Base-by-base conservation (phyloP, 2,113 vertebrate genomes). In the Hydrolagus affinis region DNA sequence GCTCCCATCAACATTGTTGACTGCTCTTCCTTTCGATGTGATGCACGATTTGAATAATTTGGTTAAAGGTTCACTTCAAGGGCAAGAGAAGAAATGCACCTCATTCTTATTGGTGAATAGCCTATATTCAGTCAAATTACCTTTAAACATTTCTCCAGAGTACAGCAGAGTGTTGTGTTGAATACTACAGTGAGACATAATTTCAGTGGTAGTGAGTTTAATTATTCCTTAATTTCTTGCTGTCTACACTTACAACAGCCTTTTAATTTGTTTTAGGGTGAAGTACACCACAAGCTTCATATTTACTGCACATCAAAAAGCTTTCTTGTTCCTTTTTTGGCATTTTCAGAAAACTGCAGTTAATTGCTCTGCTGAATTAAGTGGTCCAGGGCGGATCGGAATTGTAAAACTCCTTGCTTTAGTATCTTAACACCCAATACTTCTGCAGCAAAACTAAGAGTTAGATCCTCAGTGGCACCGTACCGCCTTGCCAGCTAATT, bases 311-410 rank as follows among this genome's bases (percentile, higher is more conserved):
- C 92, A 91, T 91, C 91, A 91, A 93, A 95, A 94, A 93, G 94
- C 93, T 94, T 93, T 93, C 93, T 91, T 92, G 91, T 91, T 91
- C 90, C 92, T 91, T 91, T 92, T 88, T 91, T 92, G 93, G 93
- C 93, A 89, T 94, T 92, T 93, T 92, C 92, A 90, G 92, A 93
- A 93, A 93, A 93, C 91, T 88, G 89, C 90, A 90, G 91, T 93
- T 95, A 94, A 95, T 94, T 95, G 94, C 93, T 94, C 94, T 93
- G 92, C 92, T 94, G 93, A 94, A 92, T 93, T 94, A 94, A 94
- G 92, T 93, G 91, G 91, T 91, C 94, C 92, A 92, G 87, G 88
- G 91, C 91, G 94, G 91, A 86, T 87, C 88, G 86, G 89, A 89
- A 88, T 86, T 89, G 91, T 90, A 90, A 91, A 86, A 87, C 90